Evolutionary conservation across 2,797 vertebrate genomes (phyloP).

Genomic region (Holocentrus rufus): DNA sequence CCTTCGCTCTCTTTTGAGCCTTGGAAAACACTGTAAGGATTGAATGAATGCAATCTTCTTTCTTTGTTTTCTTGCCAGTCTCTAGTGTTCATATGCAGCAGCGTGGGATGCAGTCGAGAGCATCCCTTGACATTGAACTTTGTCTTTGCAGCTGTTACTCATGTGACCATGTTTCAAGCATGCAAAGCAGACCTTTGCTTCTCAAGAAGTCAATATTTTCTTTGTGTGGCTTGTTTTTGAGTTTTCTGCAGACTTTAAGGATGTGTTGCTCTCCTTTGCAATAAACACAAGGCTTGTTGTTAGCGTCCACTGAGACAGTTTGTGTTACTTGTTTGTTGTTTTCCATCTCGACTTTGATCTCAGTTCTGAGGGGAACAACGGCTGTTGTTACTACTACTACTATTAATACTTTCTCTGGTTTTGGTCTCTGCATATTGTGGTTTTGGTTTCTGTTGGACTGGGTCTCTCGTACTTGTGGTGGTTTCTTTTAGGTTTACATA

Average conservation of each 20-base stretch:
- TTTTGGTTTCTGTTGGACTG: neutral
- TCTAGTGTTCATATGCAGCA: constrained; percentile 8
- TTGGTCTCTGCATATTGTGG: constrained; percentile 10
- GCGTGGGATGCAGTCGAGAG: neutral
- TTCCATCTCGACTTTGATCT: no score
- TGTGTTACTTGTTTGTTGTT: neutral
- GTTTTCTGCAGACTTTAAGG: constrained; percentile 5
- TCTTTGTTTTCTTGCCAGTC: no score
- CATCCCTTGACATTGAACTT: constrained; percentile 43
- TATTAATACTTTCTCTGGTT: neutral
- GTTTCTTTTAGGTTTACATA: constrained; percentile 6
- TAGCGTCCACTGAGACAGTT: neutral
- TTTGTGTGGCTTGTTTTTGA: constrained; percentile 23
- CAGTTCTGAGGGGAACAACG: neutral
- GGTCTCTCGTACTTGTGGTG: no score
- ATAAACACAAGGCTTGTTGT: constrained; percentile 21
- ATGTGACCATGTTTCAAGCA: constrained; percentile 17
- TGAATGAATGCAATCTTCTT: constrained; percentile 3
- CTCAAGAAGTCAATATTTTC: neutral
- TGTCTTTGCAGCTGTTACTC: constrained; percentile 39
- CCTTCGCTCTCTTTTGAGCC: constrained; percentile 19
- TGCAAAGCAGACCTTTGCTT: constrained; percentile 17
- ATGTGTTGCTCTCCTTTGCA: constrained; percentile 30
- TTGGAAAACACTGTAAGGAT: constrained; percentile 21
- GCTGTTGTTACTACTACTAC: neutral